Evolutionary conservation across 1,140 invertebrate genomes (phyloP).

Genomic region (Thaumatotibia leucotreta): DNA sequence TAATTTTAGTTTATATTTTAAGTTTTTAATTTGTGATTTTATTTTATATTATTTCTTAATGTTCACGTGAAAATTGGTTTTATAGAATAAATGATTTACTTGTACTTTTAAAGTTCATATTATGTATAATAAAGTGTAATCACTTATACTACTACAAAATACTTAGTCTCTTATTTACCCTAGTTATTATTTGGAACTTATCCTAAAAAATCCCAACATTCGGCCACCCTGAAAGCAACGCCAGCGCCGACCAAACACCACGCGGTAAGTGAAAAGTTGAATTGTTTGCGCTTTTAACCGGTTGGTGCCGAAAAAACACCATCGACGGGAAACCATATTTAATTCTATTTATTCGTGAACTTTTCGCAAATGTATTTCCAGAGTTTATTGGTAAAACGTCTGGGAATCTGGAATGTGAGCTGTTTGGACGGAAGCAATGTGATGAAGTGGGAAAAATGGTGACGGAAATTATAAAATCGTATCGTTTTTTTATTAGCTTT

Average conservation of each 20-base stretch:
- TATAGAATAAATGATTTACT: too few species aligned
- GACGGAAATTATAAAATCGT: too few species aligned
- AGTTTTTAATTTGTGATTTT: too few species aligned
- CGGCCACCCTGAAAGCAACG: neutral
- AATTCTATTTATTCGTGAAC: slow-evolving; percentile 33
- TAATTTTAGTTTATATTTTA: too few species aligned
- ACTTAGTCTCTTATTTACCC: too few species aligned
- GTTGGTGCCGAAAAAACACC: slow-evolving; percentile 31
- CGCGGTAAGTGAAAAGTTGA: slow-evolving; percentile 55
- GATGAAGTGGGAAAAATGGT: neutral
- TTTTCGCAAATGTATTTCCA: slow-evolving; percentile 17
- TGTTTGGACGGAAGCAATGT: neutral
- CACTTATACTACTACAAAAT: too few species aligned
- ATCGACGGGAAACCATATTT: slow-evolving; percentile 36
- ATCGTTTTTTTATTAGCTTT: too few species aligned
- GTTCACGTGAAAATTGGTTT: too few species aligned
- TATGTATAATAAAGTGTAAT: too few species aligned
- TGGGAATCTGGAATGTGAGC: neutral
- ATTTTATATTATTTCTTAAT: too few species aligned
- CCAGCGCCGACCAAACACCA: slow-evolving; percentile 35
- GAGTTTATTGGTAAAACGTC: neutral
- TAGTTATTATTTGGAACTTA: too few species aligned
- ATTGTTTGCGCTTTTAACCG: slow-evolving; percentile 41
- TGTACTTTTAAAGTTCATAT: too few species aligned
- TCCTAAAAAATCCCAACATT: neutral